These are phyloP conservation scores for Daphoenositta chrysoptera DNA, from an alignment of 2,113 vertebrate species.

Conservation along the genomic window DNA sequence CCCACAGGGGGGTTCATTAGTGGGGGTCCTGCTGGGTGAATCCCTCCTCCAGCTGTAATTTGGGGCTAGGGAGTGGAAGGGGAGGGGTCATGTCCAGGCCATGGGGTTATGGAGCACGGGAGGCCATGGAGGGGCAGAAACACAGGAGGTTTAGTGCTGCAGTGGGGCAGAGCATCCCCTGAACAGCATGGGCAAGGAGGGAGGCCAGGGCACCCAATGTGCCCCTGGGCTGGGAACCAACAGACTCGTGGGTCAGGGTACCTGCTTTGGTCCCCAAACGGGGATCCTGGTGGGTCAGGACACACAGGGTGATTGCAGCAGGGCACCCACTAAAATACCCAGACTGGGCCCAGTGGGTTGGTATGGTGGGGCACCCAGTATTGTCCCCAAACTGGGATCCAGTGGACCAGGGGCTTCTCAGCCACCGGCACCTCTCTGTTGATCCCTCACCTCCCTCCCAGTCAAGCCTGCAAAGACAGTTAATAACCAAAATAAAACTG, in stretches of 20 bases:
- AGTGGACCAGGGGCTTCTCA: too few species aligned
- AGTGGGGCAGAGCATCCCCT: not conserved
- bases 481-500: not conserved
- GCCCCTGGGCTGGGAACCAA: not conserved
- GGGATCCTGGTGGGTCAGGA: not conserved
- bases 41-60: not conserved
- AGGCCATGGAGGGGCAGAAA: not conserved
- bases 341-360: not conserved
- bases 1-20: not conserved
- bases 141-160: not conserved
- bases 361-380: not conserved
- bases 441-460: not conserved
- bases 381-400: not conserved
- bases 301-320: not conserved
- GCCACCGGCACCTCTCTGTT: not conserved
- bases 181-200: accelerated
- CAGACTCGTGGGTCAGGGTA: not conserved
- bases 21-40: not conserved
- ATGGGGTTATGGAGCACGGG: not conserved
- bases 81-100: not conserved
- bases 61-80: not conserved
- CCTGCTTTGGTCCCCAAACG: not conserved
- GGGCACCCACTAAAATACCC: not conserved
- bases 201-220: not conserved
- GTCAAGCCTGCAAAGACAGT: not conserved